Evolutionary conservation across 2,113 vertebrate genomes (phyloP).

Genomic region (Notothenia rossii): DNA sequence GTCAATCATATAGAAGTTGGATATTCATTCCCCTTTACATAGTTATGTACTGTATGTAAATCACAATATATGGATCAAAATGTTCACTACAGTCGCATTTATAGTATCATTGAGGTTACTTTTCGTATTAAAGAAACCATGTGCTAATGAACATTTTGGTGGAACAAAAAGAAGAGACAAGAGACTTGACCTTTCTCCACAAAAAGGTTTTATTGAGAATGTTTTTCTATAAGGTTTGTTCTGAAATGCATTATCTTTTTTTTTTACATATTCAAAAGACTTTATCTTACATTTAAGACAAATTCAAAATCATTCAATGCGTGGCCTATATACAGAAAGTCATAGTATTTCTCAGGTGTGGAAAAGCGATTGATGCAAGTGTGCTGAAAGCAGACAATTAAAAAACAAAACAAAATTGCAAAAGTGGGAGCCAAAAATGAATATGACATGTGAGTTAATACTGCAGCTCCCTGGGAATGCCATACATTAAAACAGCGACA

Average conservation of each 20-base stretch:
- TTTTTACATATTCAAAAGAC: conserved; percentile 71
- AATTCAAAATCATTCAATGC: conserved; percentile 66
- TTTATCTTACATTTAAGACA: conserved; percentile 72
- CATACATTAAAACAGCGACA: conserved; percentile 44
- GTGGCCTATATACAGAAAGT: conserved; percentile 72
- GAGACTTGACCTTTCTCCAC: conserved; percentile 28
- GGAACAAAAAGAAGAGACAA: not conserved
- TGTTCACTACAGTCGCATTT: no score
- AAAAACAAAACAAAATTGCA: conserved; percentile 30
- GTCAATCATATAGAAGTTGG: no score
- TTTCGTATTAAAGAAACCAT: no score
- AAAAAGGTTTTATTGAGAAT: conserved; percentile 71
- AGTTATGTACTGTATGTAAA: no score
- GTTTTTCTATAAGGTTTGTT: conserved; percentile 72
- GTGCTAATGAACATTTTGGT: not conserved
- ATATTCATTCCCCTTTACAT: no score
- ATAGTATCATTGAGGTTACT: no score
- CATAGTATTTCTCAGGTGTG: conserved; percentile 39
- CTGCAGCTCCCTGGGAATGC: conserved; percentile 63
- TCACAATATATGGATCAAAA: no score
- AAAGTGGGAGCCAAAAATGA: conserved; percentile 42
- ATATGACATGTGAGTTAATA: conserved; percentile 62
- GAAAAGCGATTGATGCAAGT: conserved; percentile 26
- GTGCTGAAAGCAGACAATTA: conserved; percentile 38
- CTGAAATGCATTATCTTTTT: conserved; percentile 65